Percentiles rank a stretch among this genome's conserved stretches.
Evolutionary conservation across 1,140 invertebrate species (phyloP).

Genomic region (Steinernema feltiae): DNA sequence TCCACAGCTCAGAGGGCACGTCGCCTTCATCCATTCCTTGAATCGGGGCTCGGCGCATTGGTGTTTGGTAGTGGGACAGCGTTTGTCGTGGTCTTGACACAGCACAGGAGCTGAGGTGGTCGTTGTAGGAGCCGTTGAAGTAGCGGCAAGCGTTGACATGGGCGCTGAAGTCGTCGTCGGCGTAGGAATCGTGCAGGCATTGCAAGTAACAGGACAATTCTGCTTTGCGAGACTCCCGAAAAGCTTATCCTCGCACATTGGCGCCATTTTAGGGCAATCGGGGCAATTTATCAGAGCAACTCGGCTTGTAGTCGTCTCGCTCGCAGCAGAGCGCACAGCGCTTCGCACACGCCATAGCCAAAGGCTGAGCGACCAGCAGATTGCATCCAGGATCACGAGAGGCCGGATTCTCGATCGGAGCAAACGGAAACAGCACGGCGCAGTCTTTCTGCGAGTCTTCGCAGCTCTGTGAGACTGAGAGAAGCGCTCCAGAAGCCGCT

Average conservation of each 20-base stretch:
- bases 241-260: not conserved
- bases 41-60: too few relatives aligned
- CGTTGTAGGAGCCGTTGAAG: too few relatives aligned
- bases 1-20: too few relatives aligned
- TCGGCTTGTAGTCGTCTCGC: not conserved
- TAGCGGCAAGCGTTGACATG: too few relatives aligned
- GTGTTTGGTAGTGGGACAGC: too few relatives aligned
- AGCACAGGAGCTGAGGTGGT: too few relatives aligned
- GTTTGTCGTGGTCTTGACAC: too few relatives aligned
- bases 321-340: not conserved
- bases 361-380: not conserved
- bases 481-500: not conserved
- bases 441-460: not conserved
- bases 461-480: not conserved
- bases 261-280: not conserved
- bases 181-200: not conserved
- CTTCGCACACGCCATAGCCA: not conserved
- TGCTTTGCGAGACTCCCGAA: not conserved
- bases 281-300: not conserved
- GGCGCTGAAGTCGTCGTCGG: not conserved
- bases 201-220: not conserved
- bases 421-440: not conserved
- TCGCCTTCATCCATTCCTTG: too few relatives aligned
- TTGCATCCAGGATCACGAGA: not conserved
- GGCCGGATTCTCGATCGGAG: not conserved